Evolutionary conservation across 2,888 invertebrate genomes (phyloP).

Genomic region (Dendrolimus pini): DNA sequence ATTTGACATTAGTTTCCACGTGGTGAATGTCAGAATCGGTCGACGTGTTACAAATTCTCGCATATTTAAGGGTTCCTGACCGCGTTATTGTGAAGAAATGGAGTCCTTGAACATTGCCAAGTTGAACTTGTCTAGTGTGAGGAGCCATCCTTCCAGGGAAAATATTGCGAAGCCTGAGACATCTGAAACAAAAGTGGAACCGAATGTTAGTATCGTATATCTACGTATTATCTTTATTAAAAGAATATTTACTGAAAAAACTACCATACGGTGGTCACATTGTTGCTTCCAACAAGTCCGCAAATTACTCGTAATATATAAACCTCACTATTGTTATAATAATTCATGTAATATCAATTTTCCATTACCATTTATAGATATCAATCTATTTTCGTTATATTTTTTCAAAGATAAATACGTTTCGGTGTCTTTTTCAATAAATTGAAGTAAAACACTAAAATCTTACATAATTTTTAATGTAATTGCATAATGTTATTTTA

Average conservation of each 20-base stretch:
- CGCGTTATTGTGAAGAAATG: constrained; percentile 38
- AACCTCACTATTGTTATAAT: not conserved
- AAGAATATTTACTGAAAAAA: not conserved
- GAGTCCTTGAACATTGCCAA: constrained; percentile 66
- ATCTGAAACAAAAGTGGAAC: constrained; percentile 40
- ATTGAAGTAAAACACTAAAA: too few relatives aligned
- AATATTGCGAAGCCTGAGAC: constrained; percentile 37
- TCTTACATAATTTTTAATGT: too few relatives aligned
- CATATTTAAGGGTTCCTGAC: constrained; percentile 30
- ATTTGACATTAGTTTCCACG: constrained; percentile 70
- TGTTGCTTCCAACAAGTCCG: not conserved
- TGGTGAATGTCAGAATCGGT: constrained; percentile 62
- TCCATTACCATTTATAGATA: not conserved
- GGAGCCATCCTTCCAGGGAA: constrained; percentile 41
- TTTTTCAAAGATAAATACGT: too few relatives aligned
- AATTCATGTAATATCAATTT: not conserved
- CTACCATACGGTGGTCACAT: not conserved
- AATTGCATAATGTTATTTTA: too few relatives aligned
- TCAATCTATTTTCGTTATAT: too few relatives aligned
- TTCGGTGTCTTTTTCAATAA: too few relatives aligned
- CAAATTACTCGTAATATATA: not conserved
- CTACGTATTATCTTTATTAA: too few relatives aligned
- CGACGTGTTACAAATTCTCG: constrained; percentile 59
- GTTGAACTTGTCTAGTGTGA: constrained; percentile 56
- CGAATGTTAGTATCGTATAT: constrained; percentile 37